phyloP scores from a whole-genome alignment of 2,888 invertebrate species.

The Drosophila greeni region DNA sequence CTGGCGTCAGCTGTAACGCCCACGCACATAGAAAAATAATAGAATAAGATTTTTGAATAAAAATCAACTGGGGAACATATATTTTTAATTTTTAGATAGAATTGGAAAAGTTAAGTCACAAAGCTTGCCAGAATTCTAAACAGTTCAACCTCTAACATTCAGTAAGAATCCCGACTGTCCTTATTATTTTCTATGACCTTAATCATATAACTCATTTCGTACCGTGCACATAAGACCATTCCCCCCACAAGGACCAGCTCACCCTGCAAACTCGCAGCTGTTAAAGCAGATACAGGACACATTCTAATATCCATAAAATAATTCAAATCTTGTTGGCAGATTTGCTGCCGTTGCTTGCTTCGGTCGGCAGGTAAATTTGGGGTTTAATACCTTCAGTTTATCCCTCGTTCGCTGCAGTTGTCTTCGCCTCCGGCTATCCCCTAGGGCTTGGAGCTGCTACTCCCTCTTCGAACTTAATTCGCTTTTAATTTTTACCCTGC shows the following conservation, averaged over 20 bases:
- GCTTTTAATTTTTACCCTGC: constrained; percentile 61
- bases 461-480: constrained; percentile 54
- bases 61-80: no score
- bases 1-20: constrained; percentile 43
- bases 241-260: not conserved
- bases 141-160: not conserved
- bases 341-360: constrained; percentile 11
- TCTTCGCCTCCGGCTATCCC: constrained; percentile 5
- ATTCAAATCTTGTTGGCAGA: constrained; percentile 37
- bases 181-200: not conserved
- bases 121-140: not conserved
- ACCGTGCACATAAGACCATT: not conserved
- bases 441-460: not conserved
- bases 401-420: constrained; percentile 22
- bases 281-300: constrained; percentile 24
- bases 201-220: not conserved
- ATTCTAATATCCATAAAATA: constrained; percentile 38
- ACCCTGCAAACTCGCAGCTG: constrained; percentile 8
- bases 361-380: constrained; percentile 26
- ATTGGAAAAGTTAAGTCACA: no score
- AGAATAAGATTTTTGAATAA: not conserved
- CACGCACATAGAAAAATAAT: constrained; percentile 19
- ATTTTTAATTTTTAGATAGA: no score
- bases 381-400: constrained; percentile 22
- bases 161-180: not conserved